A percentile compares a stretch with the other conserved stretches of the same genome.
phyloP scores from a whole-genome alignment of 1,140 invertebrate species.

The Drosophila lini region DNA sequence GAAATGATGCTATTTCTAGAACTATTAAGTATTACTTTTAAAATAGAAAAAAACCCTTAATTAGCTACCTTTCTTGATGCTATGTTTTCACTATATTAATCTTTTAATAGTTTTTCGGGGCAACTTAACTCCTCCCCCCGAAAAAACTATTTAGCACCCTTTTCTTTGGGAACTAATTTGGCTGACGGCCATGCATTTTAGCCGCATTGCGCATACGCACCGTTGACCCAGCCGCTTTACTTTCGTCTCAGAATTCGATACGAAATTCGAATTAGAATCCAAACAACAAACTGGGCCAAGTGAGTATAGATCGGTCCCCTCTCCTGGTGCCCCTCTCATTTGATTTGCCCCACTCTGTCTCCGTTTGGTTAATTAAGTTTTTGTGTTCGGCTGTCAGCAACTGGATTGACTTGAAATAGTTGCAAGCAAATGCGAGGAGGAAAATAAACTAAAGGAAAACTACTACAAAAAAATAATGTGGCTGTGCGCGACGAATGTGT shows the following conservation, averaged over 20 bases:
- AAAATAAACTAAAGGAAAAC: slow-evolving; percentile 9
- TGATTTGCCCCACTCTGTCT: slow-evolving; percentile 3
- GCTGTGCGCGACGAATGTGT: slow-evolving; percentile 37
- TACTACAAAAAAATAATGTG: slow-evolving; percentile 2
- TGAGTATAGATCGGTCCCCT: slow-evolving; percentile 11
- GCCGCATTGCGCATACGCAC: slow-evolving; percentile 70
- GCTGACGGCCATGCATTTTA: slow-evolving; percentile 46
- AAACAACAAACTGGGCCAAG: slow-evolving; percentile 41
- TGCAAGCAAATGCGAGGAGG: slow-evolving; percentile 34
- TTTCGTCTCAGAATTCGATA: slow-evolving; percentile 49
- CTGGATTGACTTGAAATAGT: slow-evolving; percentile 78
- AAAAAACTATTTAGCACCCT: neutral
- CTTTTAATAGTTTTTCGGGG: neutral
- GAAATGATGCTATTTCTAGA: neutral
- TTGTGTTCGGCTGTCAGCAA: slow-evolving; percentile 70
- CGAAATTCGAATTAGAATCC: slow-evolving; percentile 27
- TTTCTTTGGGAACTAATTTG: slow-evolving; percentile 30
- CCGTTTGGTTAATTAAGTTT: slow-evolving; percentile 68
- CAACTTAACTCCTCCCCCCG: neutral
- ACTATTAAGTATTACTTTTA: neutral
- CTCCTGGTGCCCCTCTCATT: neutral
- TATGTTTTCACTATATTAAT: neutral
- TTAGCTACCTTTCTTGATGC: too few species aligned
- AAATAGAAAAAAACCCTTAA: neutral
- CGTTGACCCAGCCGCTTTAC: slow-evolving; percentile 73